Evolutionary conservation across 2,888 invertebrate genomes (phyloP).

Genomic region (Polyommatus iphigenia): DNA sequence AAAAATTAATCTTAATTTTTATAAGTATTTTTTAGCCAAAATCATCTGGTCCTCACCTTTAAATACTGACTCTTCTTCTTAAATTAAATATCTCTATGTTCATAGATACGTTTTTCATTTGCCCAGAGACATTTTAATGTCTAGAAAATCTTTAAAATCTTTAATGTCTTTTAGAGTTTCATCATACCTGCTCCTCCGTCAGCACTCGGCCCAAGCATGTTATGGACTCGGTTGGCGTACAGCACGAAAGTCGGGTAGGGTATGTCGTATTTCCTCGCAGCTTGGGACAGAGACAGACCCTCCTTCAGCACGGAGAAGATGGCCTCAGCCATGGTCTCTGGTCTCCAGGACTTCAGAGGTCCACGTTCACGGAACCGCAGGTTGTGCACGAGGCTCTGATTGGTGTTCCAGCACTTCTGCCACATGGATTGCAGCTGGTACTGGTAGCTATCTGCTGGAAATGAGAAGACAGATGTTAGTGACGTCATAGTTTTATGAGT

Average conservation of each 20-base stretch:
- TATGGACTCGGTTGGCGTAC: slow-evolving; percentile 95
- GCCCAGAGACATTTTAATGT: slow-evolving; percentile 43
- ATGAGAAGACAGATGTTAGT: slow-evolving; percentile 52
- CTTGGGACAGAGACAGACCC: slow-evolving; percentile 92
- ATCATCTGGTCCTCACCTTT: neutral
- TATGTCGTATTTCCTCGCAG: slow-evolving; percentile 96
- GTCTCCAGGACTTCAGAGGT: slow-evolving; percentile 95
- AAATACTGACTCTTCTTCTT: too few species aligned
- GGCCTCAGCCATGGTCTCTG: slow-evolving; percentile 97
- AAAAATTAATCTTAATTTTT: too few species aligned
- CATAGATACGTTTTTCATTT: slow-evolving; percentile 40
- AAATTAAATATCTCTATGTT: neutral
- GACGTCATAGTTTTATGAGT: neutral
- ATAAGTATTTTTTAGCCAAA: neutral
- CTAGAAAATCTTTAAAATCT: too few species aligned
- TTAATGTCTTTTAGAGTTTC: slow-evolving; percentile 14
- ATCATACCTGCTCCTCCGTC: slow-evolving; percentile 92
- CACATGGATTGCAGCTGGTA: slow-evolving; percentile 97
- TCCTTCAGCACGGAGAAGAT: slow-evolving; percentile 95
- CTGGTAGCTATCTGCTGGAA: slow-evolving; percentile 95
- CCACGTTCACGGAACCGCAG: slow-evolving; percentile 95
- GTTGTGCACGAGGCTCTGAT: slow-evolving; percentile 94
- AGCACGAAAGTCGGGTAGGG: slow-evolving; percentile 96
- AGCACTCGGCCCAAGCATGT: slow-evolving; percentile 95
- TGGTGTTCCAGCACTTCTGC: slow-evolving; percentile 98